Conservation (phyloP, 2,888 invertebrate genomes). For the Ryuthela nishihirai region DNA sequence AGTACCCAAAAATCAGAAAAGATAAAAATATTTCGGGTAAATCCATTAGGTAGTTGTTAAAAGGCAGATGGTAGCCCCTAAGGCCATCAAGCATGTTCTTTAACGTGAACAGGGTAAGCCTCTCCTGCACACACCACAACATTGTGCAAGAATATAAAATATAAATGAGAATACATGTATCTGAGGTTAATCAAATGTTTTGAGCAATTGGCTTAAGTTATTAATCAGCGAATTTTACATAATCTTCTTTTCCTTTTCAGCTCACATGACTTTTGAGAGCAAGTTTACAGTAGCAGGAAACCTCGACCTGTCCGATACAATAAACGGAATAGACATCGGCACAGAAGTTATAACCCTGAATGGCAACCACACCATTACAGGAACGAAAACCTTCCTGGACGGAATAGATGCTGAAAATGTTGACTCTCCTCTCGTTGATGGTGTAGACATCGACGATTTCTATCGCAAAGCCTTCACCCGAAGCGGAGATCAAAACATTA, state of each 20-base stretch:
- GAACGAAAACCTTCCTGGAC: slow-evolving; percentile 17
- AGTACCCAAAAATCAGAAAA: too few species aligned
- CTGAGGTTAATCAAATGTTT: not conserved
- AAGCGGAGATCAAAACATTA: slow-evolving; percentile 15
- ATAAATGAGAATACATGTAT: too few species aligned
- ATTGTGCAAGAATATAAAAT: too few species aligned
- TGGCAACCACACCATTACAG: slow-evolving; percentile 17
- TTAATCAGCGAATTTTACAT: too few species aligned
- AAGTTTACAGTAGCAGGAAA: slow-evolving; percentile 8
- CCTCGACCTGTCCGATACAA: slow-evolving; percentile 7
- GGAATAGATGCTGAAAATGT: slow-evolving; percentile 15
- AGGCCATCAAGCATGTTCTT: too few species aligned
- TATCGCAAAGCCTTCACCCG: slow-evolving; percentile 9
- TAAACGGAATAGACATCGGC: slow-evolving; percentile 23
- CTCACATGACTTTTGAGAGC: slow-evolving; percentile 9
- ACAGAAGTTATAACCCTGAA: slow-evolving; percentile 26
- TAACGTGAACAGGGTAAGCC: too few species aligned
- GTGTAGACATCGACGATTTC: slow-evolving; percentile 16
- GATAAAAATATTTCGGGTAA: too few species aligned
- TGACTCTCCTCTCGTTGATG: slow-evolving; percentile 10
- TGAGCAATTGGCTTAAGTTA: not conserved
- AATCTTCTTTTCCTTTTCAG: not conserved
- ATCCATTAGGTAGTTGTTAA: too few species aligned
- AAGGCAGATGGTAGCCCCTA: too few species aligned
- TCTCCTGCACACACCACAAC: too few species aligned